Conservation (phyloP, 2,113 vertebrate genomes). For the Indicator indicator region DNA sequence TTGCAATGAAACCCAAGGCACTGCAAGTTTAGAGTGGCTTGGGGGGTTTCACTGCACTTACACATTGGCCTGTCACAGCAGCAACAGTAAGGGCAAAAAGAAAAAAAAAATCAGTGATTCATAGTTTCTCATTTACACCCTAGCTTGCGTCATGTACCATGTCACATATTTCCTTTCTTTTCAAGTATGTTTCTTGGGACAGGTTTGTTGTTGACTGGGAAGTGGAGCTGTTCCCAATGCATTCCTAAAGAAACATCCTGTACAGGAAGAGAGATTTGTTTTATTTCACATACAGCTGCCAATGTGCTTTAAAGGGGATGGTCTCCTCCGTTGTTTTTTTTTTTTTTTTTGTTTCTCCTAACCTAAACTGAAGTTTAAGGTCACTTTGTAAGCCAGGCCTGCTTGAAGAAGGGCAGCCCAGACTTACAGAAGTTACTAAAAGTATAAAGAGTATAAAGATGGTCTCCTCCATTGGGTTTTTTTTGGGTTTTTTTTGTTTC, state of each 20-base stretch:
- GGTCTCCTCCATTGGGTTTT: background rate
- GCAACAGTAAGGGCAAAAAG: background rate
- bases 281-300: slow-evolving; percentile 21
- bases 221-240: slow-evolving; percentile 1
- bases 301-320: slow-evolving; percentile 24
- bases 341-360: background rate
- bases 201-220: slow-evolving; percentile 28
- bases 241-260: slow-evolving; percentile 46
- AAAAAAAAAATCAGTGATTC: background rate
- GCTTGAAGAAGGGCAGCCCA: background rate
- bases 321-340: background rate
- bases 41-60: background rate
- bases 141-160: background rate
- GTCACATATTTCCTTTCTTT: slow-evolving; percentile 50
- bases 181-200: slow-evolving; percentile 20
- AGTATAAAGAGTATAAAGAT: background rate
- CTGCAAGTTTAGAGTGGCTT: background rate
- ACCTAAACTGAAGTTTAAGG: background rate
- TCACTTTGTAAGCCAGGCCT: background rate
- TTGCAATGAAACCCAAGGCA: background rate
- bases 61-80: background rate
- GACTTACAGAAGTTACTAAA: background rate
- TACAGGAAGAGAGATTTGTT: slow-evolving; percentile 52
- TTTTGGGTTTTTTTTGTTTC: background rate
- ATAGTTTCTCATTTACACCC: slow-evolving; percentile 8